Conservation (phyloP, 2,888 invertebrate species). For the Bellardia bayeri region DNA sequence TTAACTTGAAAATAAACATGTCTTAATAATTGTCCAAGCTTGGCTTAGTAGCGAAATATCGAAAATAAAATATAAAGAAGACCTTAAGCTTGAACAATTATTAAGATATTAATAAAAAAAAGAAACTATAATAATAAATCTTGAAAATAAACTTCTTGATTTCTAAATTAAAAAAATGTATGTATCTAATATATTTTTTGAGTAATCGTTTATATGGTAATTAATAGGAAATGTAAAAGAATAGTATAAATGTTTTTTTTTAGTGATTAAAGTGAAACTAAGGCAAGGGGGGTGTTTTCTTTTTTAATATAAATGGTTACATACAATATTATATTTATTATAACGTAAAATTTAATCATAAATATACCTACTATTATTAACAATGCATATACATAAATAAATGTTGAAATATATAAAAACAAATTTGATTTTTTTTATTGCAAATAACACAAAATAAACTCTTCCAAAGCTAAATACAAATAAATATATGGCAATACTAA, state of each 20-base stretch:
- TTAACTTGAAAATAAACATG: not conserved
- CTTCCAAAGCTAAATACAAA: too few species aligned
- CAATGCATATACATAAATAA: conserved; percentile 43
- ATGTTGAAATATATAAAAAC: conserved; percentile 30
- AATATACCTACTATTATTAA: conserved; percentile 39
- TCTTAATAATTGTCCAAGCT: too few species aligned
- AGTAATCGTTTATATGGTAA: conserved; percentile 26
- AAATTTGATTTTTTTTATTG: not conserved
- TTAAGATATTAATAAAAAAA: too few species aligned
- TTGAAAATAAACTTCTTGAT: conserved; percentile 12
- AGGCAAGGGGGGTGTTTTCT: not conserved
- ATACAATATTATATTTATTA: conserved; percentile 49
- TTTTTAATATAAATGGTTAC: conserved; percentile 20
- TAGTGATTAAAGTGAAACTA: conserved; percentile 7
- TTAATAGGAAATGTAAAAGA: conserved; percentile 15
- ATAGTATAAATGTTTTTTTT: conserved; percentile 32
- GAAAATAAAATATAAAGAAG: not conserved
- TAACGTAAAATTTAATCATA: conserved; percentile 29
- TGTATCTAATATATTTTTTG: not conserved
- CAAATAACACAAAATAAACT: too few species aligned
- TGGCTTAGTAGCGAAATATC: too few species aligned
- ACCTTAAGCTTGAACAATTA: too few species aligned
- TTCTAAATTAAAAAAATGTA: not conserved
- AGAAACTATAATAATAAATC: not conserved
- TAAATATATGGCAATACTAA: too few species aligned